Conservation (phyloP, 2,113 vertebrate species). For the Neotragus pygmaeus region DNA sequence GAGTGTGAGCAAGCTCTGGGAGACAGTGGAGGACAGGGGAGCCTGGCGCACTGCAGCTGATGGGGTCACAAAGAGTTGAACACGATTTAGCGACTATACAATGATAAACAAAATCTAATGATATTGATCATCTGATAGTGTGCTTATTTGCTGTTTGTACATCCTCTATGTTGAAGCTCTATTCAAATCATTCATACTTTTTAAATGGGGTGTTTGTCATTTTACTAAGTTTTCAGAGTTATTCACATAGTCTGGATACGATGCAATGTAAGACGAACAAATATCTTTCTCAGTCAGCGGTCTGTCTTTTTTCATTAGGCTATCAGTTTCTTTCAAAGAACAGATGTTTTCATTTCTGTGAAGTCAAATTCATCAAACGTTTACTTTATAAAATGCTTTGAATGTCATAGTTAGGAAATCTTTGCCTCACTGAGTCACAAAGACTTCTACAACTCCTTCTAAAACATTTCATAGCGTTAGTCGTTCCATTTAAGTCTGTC, state of each 20-base stretch:
- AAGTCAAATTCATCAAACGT: not conserved
- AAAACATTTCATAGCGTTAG: not conserved
- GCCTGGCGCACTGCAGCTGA: fast-evolving
- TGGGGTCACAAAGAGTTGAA: not conserved
- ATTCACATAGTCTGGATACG: not conserved
- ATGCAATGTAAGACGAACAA: not conserved
- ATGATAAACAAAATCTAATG: fast-evolving
- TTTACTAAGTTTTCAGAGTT: not conserved
- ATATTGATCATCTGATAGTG: fast-evolving
- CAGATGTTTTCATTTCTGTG: not conserved
- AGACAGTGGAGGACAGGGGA: not conserved
- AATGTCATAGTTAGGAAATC: not conserved
- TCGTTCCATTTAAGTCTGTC: not conserved
- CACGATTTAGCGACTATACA: fast-evolving
- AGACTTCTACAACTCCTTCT: not conserved
- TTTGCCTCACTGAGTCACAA: not conserved
- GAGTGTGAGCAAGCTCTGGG: not conserved
- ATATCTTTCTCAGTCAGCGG: not conserved
- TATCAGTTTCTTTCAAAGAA: not conserved
- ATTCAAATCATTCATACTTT: not conserved
- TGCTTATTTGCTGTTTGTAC: not conserved
- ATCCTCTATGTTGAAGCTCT: fast-evolving
- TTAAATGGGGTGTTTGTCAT: not conserved
- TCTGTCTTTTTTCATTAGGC: not conserved
- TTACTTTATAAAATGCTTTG: not conserved